Base-by-base conservation (phyloP, 2,797 vertebrate genomes). In the Gadopsis bispinosus region DNA sequence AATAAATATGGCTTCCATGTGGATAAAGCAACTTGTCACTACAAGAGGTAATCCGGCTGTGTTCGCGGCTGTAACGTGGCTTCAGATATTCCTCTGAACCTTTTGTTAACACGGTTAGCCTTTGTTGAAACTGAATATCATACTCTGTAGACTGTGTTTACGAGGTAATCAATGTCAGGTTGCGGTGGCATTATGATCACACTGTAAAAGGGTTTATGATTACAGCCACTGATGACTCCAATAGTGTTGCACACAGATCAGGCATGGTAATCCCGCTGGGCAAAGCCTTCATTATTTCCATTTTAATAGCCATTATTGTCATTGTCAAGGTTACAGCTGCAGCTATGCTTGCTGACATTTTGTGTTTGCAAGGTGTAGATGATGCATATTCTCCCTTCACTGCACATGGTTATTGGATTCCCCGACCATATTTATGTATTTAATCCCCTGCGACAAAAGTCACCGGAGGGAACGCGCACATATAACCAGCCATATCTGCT, bases 281-380 rank as follows among this genome's bases (percentile, higher is more conserved):
- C 47, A 65, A 78, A 84, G 60, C 59, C 26, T 1, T 81, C 83
- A 83, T 89, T 77, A 88, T 91, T 92, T 87, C 75, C 85, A 84
- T 91, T 91, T 92, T 90, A 91, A 92, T 90, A 81, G 81, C 72
- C 81, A 67, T 92, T 91, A 92, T 90, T 89, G 89, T 91, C 91
- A 88, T 91, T 89, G 91, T 88, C 89, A 93, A 93, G 91, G 92
- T 92, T 91, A 88, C 87, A 84, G 80, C 83, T 77, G 81, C 73
- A 45, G 87, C 86, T 78, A 61, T 71, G 75, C 85, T 73, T 66
- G 79, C 83, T 90, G 87, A 88, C 87, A 84, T 88, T 90, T 86
- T 62, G 78, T 78, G 82, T 89, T 89, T 88, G 88, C 5, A 50
- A 89, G 82, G 74, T 85, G 90, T 62, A 80, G 84, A 77, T 86